These are phyloP conservation scores for Trachelus stipa DNA, from an alignment of 2,888 invertebrate species.

Conservation along the genomic window DNA sequence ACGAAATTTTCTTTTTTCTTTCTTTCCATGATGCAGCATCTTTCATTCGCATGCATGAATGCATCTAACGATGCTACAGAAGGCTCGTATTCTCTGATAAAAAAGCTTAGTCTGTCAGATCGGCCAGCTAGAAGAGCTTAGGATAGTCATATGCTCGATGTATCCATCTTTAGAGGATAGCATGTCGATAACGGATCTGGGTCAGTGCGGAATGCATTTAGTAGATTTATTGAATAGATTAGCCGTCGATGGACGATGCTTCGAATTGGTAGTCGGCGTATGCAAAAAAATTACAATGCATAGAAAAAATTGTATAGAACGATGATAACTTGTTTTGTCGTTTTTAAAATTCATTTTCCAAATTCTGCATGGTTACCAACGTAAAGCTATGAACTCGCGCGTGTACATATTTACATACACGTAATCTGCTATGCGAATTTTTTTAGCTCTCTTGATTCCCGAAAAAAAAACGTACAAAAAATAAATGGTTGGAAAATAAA, in stretches of 20 bases:
- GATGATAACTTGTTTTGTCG: not conserved
- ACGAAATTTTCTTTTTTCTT: not conserved
- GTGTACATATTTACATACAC: not conserved
- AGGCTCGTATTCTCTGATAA: too few relatives aligned
- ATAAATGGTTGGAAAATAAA: not conserved
- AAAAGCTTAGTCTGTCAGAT: not conserved
- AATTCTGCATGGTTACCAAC: not conserved
- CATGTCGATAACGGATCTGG: not conserved
- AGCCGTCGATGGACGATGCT: too few relatives aligned
- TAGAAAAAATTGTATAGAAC: not conserved
- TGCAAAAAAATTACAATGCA: too few relatives aligned
- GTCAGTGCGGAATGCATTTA: too few relatives aligned
- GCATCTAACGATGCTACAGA: too few relatives aligned
- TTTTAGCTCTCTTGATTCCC: not conserved
- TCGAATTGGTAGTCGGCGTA: too few relatives aligned
- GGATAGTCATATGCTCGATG: not conserved
- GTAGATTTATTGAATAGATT: too few relatives aligned
- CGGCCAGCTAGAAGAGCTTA: not conserved
- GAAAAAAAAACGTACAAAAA: not conserved
- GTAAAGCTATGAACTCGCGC: not conserved
- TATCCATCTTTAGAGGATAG: not conserved
- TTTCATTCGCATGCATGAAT: not conserved
- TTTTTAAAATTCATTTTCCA: not conserved
- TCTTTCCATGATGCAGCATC: not conserved
- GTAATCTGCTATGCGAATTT: not conserved